These are phyloP conservation scores for Opisthocomus hoazin DNA, from an alignment of 2,113 vertebrate genomes.

Conservation along the genomic window DNA sequence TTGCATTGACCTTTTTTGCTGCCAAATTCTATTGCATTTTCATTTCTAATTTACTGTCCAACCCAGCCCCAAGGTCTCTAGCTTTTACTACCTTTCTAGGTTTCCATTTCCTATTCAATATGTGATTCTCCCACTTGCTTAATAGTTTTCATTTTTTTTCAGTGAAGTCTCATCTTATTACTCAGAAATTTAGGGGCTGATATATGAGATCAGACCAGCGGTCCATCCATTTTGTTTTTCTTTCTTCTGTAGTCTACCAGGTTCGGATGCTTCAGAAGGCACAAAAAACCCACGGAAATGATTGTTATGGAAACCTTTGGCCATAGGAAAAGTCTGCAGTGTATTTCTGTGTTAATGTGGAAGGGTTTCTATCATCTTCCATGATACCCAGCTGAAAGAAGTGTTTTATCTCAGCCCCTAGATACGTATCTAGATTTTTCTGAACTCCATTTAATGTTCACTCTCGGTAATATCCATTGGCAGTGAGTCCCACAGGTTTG, in stretches of 20 bases:
- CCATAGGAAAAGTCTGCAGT: neutral
- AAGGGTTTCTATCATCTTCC: neutral
- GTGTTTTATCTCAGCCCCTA: neutral
- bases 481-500: neutral
- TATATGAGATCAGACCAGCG: neutral
- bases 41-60: slow-evolving; percentile 55
- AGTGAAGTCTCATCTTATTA: neutral
- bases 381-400: neutral
- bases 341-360: neutral
- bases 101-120: slow-evolving; percentile 7
- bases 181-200: neutral
- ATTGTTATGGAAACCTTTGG: neutral
- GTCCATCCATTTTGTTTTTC: neutral
- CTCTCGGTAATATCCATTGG: neutral
- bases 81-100: neutral
- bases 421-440: neutral
- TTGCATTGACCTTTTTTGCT: slow-evolving; percentile 58
- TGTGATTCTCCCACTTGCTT: neutral
- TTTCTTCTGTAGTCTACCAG: neutral
- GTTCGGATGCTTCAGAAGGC: neutral
- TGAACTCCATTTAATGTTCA: neutral
- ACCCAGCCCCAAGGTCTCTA: slow-evolving; percentile 24
- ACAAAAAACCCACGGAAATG: neutral
- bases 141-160: neutral
- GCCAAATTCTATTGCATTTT: slow-evolving; percentile 61